Evolutionary conservation across 2,113 vertebrate species (phyloP).

Genomic region (Bubo blakistoni): DNA sequence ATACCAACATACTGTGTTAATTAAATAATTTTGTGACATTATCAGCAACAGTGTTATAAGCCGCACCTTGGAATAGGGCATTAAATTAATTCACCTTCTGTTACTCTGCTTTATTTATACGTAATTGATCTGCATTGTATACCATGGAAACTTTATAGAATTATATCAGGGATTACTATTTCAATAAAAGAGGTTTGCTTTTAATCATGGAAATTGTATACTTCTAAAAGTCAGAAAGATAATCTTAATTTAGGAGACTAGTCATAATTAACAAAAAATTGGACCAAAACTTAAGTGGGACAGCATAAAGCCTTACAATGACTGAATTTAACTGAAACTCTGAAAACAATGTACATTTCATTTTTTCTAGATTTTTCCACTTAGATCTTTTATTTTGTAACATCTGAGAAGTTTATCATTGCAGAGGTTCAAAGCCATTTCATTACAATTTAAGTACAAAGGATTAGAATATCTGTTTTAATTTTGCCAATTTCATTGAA

Average conservation of each 20-base stretch:
- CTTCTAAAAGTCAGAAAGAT: neutral
- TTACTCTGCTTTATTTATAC: neutral
- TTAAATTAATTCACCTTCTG: neutral
- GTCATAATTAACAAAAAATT: neutral
- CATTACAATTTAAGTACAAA: neutral
- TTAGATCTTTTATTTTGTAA: neutral
- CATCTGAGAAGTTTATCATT: neutral
- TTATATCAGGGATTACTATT: neutral
- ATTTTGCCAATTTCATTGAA: neutral
- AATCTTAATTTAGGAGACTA: neutral
- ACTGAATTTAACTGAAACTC: neutral
- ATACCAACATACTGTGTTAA: neutral
- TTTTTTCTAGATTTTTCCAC: neutral
- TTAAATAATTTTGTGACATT: neutral
- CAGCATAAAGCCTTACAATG: neutral
- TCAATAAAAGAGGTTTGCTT: neutral
- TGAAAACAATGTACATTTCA: neutral
- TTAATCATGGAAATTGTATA: neutral
- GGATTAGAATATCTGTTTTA: neutral
- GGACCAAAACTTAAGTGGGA: neutral
- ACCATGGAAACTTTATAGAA: neutral
- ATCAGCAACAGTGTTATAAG: neutral
- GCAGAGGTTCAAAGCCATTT: neutral
- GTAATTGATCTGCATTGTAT: neutral
- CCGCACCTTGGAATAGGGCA: rapidly evolving